Percentiles rank a stretch among this genome's conserved stretches.
These are phyloP conservation scores for Euplexia lucipara DNA, from an alignment of 2,888 invertebrate species.

Conservation along the genomic window DNA sequence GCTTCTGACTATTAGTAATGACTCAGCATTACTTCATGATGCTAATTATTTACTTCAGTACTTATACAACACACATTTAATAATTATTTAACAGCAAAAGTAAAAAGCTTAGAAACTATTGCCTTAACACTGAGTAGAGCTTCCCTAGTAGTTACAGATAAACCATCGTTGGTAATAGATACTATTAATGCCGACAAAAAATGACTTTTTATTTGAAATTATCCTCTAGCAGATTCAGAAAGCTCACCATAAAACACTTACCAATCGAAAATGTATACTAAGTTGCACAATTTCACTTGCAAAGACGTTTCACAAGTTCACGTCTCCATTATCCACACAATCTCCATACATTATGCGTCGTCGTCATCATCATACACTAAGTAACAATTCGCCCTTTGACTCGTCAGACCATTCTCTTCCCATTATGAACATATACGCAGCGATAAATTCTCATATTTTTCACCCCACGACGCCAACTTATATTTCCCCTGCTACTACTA, in stretches of 20 bases:
- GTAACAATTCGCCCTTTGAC: conserved; percentile 64
- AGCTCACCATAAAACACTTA: conserved; percentile 20
- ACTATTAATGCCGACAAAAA: not conserved
- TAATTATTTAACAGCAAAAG: not conserved
- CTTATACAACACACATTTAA: too few relatives aligned
- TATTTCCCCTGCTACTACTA: conserved; percentile 54
- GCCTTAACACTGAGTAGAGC: too few relatives aligned
- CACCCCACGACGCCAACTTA: conserved; percentile 68
- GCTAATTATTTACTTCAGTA: too few relatives aligned
- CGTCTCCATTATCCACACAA: conserved; percentile 18
- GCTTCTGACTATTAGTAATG: too few relatives aligned
- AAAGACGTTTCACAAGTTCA: conserved; percentile 9
- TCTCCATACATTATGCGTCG: conserved; percentile 33
- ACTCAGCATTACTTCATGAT: too few relatives aligned
- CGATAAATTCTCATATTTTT: conserved; percentile 76
- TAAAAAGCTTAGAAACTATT: not conserved
- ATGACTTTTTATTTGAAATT: not conserved
- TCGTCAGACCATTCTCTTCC: conserved; percentile 74
- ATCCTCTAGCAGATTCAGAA: too few relatives aligned
- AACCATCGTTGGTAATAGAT: too few relatives aligned
- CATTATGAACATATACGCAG: conserved; percentile 74
- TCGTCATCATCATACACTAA: conserved; percentile 41
- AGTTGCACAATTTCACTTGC: conserved; percentile 7
- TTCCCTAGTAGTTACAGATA: too few relatives aligned
- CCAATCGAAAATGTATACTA: not conserved